Evolutionary conservation across 1,140 invertebrate genomes (phyloP), one percentile per base, ranked within the genome.

Genomic region (Cyrtorhinus lividipennis): DNA sequence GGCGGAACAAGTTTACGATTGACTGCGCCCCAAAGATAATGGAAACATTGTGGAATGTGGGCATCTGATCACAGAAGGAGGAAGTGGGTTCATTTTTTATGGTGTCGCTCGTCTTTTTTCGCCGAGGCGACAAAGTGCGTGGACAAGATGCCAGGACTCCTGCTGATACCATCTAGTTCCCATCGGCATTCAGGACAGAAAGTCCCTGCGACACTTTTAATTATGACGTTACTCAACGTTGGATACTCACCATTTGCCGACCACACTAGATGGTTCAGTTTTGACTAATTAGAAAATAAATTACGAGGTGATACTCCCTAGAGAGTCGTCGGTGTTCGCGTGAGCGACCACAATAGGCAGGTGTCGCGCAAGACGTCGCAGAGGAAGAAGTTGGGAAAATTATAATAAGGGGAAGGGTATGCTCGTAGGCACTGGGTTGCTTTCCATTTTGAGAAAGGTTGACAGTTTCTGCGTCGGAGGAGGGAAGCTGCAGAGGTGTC

Each of bases 371-470:
- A 53, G 48, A 53, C 10, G 48, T 22, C 48, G 8, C 20, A 15
- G 38, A n/a, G n/a, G 38, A n/a, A 44, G 38, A 8, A 8, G 38
- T 44, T 8, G n/a, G 8, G n/a, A 8, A 44, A 44, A 44, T 10
- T 44, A 44, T 44, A 44, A 44, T 44, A n/a, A 44, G 8, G n/a
- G 38, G 38, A 8, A 10, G 38, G n/a, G 38, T 8, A 44, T n/a
- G n/a, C n/a, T n/a, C n/a, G n/a, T n/a, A n/a, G n/a, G n/a, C n/a
- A n/a, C n/a, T n/a, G 15, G 30, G 30, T 8, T 38, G 48, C 48
- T 53, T 53, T 53, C 48, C 48, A 53, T 53, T 53, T 53, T 53
- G 5, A 20, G 20, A 53, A 53, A 20, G 48, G 18, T 53, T 53
- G 8, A 20, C 8, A 8, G 18, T 10, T 22, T 10, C 5, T 22